A percentile compares a stretch with the other conserved stretches of the same genome.
These are phyloP conservation scores for Eilema depressum DNA, from an alignment of 2,888 invertebrate species.

Conservation along the genomic window DNA sequence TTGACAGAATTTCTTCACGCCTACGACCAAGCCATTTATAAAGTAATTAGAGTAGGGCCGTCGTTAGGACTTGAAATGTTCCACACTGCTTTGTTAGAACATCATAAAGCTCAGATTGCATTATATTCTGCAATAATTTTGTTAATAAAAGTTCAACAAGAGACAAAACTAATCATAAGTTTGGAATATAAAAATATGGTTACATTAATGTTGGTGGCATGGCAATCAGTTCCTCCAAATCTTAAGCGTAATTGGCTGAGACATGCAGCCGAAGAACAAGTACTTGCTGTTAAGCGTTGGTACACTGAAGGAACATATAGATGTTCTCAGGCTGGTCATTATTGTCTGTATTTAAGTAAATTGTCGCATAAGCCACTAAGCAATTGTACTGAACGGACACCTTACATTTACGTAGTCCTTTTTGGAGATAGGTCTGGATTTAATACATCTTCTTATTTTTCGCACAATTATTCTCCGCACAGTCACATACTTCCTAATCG, in stretches of 20 bases:
- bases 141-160: constrained; percentile 87
- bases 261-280: constrained; percentile 84
- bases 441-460: background rate
- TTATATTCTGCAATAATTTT: constrained; percentile 91
- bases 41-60: constrained; percentile 67
- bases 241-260: constrained; percentile 88
- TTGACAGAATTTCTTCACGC: constrained; percentile 87
- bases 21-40: constrained; percentile 90
- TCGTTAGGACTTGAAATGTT: constrained; percentile 85
- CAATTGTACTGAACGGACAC: constrained; percentile 71
- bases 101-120: constrained; percentile 91
- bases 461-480: background rate
- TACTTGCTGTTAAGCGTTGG: constrained; percentile 88
- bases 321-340: constrained; percentile 92
- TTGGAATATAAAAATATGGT: constrained; percentile 69
- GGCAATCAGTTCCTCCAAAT: constrained; percentile 88
- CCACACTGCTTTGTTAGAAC: constrained; percentile 88
- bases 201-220: constrained; percentile 89
- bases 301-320: constrained; percentile 90
- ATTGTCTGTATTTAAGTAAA: constrained; percentile 78
- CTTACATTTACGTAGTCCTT: constrained; percentile 84
- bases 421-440: constrained; percentile 84
- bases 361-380: constrained; percentile 77
- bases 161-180: too few relatives aligned
- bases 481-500: constrained; percentile 83